phyloP scores from a whole-genome alignment of 2,797 vertebrate genomes.

The Neopelma chrysocephalum region DNA sequence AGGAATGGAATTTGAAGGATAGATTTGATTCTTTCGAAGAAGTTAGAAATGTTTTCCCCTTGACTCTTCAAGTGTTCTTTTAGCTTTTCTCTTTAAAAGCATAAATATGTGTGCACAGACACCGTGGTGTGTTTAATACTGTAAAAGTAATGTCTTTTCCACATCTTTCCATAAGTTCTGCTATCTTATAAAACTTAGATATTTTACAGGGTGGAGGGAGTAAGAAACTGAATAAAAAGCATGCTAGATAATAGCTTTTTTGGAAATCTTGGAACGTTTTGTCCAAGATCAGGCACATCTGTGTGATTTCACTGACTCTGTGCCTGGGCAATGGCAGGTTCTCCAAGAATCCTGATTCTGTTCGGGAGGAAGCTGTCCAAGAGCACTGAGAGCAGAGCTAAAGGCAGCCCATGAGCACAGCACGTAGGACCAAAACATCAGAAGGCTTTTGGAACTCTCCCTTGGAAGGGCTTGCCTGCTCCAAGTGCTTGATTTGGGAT shows the following conservation, averaged over 20 bases:
- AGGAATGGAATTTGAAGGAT: neutral
- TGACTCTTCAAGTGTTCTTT: neutral
- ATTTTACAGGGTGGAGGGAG: neutral
- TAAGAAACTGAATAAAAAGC: neutral
- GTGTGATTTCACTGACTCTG: conserved; percentile 28
- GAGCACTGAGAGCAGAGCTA: neutral
- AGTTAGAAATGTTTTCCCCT: neutral
- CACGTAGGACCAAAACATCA: conserved; percentile 23
- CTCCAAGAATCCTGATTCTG: neutral
- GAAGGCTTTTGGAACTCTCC: conserved; percentile 1
- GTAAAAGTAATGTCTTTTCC: conserved; percentile 50
- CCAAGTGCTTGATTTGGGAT: neutral
- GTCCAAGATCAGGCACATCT: conserved; percentile 5
- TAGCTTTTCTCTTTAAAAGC: neutral
- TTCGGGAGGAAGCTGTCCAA: conserved; percentile 27
- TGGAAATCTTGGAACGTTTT: neutral
- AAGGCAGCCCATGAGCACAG: neutral
- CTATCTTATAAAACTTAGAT: conserved; percentile 29
- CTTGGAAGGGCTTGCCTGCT: neutral
- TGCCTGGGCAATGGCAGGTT: conserved; percentile 36
- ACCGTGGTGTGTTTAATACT: neutral
- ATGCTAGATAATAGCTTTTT: neutral
- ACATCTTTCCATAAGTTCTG: neutral
- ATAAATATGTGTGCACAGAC: neutral
- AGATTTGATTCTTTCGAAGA: neutral